Conservation (phyloP, 2,888 invertebrate genomes). For the Tenthredo notha region DNA sequence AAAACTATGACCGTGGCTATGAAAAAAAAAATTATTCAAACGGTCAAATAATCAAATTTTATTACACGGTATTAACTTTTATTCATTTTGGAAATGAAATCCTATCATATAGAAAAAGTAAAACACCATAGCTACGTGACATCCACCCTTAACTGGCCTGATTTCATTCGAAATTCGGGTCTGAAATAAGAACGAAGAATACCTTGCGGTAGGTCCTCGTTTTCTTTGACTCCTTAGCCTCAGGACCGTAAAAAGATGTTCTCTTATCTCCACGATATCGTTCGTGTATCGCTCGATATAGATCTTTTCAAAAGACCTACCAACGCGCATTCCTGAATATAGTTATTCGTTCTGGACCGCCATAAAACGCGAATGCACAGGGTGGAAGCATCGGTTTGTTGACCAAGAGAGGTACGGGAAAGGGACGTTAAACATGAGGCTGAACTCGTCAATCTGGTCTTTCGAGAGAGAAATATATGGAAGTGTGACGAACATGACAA, state of each 20-base stretch:
- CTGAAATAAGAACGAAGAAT: conserved; percentile 10
- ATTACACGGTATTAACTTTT: neutral
- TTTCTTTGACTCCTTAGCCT: neutral
- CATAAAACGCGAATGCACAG: conserved; percentile 48
- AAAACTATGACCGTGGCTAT: neutral
- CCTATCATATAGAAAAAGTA: neutral
- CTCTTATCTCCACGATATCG: conserved; percentile 46
- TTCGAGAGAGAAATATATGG: conserved; percentile 51
- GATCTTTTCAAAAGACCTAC: conserved; percentile 46
- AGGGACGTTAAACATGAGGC: conserved; percentile 46
- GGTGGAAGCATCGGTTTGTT: conserved; percentile 27
- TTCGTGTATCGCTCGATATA: conserved; percentile 29
- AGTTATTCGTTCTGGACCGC: conserved; percentile 9
- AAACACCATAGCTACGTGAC: neutral
- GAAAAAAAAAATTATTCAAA: neutral
- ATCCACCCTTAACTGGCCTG: neutral
- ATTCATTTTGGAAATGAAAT: neutral
- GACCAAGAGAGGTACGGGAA: conserved; percentile 7
- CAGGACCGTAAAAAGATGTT: conserved; percentile 33
- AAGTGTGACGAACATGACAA: conserved; percentile 55
- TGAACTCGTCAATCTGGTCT: conserved; percentile 53
- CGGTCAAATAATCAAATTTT: neutral
- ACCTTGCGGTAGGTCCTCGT: conserved; percentile 45
- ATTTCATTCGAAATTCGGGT: neutral
- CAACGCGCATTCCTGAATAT: conserved; percentile 43